Evolutionary conservation across 2,888 invertebrate species (phyloP).

Genomic region (Campopleginae sp.): DNA sequence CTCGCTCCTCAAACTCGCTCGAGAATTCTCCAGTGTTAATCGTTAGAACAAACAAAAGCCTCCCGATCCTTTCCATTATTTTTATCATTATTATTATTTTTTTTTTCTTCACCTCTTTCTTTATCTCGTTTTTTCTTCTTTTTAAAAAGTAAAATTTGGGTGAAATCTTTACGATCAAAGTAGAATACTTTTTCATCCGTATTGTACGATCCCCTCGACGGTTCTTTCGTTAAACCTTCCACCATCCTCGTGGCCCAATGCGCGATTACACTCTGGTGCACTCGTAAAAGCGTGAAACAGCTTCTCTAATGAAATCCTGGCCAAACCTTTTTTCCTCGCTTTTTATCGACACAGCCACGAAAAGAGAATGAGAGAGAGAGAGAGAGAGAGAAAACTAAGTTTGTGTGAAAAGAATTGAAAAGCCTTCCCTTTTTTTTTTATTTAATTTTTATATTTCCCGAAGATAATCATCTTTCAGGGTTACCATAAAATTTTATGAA

Average conservation of each 20-base stretch:
- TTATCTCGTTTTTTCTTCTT: neutral
- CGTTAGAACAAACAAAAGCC: constrained; percentile 52
- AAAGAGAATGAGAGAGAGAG: neutral
- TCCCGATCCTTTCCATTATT: constrained; percentile 9
- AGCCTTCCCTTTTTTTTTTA: neutral
- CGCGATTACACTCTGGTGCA: constrained; percentile 50
- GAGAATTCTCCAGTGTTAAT: constrained; percentile 57
- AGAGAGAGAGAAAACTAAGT: neutral
- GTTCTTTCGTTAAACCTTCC: constrained; percentile 5
- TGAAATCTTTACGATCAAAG: constrained; percentile 66
- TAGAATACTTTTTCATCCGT: constrained; percentile 44
- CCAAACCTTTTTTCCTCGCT: constrained; percentile 29
- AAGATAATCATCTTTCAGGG: neutral
- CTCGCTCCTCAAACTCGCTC: constrained; percentile 40
- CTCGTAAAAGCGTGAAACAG: constrained; percentile 63
- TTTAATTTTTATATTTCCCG: neutral
- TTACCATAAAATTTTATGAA: constrained; percentile 24
- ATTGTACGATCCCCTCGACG: constrained; percentile 41
- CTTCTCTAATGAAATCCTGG: constrained; percentile 40
- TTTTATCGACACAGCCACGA: neutral
- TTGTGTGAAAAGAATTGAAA: constrained; percentile 22
- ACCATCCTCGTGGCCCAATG: constrained; percentile 20
- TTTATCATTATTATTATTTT: constrained; percentile 12
- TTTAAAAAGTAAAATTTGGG: constrained; percentile 55
- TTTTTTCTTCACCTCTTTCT: neutral